Base-by-base conservation (phyloP, 2,888 invertebrate genomes). In the Harpagoxenus sublaevis region DNA sequence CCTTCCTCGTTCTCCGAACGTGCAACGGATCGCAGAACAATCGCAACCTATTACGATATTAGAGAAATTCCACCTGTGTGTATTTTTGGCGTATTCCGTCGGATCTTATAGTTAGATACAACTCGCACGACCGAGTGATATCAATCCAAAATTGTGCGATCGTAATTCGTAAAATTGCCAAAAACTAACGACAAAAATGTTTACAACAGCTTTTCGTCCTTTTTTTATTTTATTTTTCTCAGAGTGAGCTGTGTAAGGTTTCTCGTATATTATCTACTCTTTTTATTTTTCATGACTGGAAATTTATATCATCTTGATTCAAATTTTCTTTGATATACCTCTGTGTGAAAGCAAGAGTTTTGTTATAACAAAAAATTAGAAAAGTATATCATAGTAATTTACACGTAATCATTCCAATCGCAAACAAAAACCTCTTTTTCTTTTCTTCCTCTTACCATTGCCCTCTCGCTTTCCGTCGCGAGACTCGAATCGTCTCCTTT, bases 81-180 rank as follows among this genome's bases (percentile, higher is more conserved):
- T 15, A 65, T 75, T 82, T 83, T 57, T 70, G 60, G 53, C 73
- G 77, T 79, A 86, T 90, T 87, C 84, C 84, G 48, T 28, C 18
- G 74, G 35, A 78, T 90, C 83, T 87, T 23, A 23, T 23, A 23
- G 23, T 23, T 86, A 83, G 81, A 85, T 79, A 68, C 83, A 77
- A 62, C 84, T 65, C 78, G 84, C 57, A 84, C 77, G 79, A 35
- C 35, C 35, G 35, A 23, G 0, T 23, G 23, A 86, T 90, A 91
- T 92, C 89, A 93, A 94, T 94, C 93, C 86, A 93, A 92, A 92
- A 93, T 91, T 92, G 91, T 88, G 0, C 23, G 23, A 23, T 0
- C 23, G 23, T 23, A 89, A 93, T 93, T 92, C 92, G 92, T 91
- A 92, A 93, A 94, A 92, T 90, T 92, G 88, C 91, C 91, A 92